These are phyloP conservation scores for Battus philenor DNA, from an alignment of 1,140 invertebrate species.

Conservation along the genomic window DNA sequence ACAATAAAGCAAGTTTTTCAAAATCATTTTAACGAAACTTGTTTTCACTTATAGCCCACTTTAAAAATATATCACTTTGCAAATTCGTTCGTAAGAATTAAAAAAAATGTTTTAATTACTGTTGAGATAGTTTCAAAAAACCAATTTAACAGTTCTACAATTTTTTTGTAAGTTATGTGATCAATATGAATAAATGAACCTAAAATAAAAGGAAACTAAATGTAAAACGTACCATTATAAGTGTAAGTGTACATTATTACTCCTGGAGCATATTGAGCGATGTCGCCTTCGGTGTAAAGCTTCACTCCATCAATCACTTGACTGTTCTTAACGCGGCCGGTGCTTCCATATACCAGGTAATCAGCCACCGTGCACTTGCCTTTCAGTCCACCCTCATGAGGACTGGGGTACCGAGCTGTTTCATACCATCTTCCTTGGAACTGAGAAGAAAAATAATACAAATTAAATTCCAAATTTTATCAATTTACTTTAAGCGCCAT, in stretches of 20 bases:
- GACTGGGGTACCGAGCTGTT: conserved; percentile 35
- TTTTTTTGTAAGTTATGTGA: background rate
- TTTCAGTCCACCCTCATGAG: conserved; percentile 21
- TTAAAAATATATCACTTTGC: too few relatives aligned
- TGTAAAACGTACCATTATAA: conserved; percentile 28
- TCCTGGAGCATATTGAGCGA: conserved; percentile 33
- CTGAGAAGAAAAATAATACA: conserved; percentile 27
- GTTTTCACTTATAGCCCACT: too few relatives aligned
- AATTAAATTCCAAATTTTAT: too few relatives aligned
- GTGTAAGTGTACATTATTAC: conserved; percentile 37
- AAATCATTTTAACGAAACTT: too few relatives aligned
- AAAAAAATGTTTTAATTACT: too few relatives aligned
- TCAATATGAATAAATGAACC: background rate
- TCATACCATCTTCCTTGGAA: conserved; percentile 55
- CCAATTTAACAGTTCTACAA: background rate
- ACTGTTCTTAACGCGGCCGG: conserved; percentile 41
- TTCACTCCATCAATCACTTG: conserved; percentile 36
- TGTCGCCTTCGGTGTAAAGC: conserved; percentile 35
- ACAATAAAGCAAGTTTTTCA: too few relatives aligned
- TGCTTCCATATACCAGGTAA: conserved; percentile 38
- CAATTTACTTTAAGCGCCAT: too few relatives aligned
- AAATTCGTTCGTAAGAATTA: too few relatives aligned
- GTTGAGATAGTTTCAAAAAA: background rate
- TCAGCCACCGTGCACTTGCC: conserved; percentile 39
- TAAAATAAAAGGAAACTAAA: background rate